Evolutionary conservation across 2,888 invertebrate species (phyloP).

Genomic region (Willowsia nigromaculata): DNA sequence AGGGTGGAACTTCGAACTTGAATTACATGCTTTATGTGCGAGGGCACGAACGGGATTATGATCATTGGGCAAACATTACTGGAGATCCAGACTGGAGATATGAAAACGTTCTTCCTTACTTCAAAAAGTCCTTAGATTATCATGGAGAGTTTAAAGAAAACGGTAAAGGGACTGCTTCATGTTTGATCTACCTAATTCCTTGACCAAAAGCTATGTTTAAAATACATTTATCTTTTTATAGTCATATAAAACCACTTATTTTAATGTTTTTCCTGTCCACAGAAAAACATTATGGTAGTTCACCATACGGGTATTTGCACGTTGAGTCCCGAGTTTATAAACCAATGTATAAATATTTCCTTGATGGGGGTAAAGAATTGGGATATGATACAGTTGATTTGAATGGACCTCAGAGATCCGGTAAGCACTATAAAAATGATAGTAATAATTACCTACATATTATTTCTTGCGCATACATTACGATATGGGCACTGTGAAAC

Average conservation of each 20-base stretch:
- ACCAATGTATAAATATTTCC: conserved; percentile 67
- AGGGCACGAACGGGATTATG: conserved; percentile 84
- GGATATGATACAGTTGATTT: conserved; percentile 73
- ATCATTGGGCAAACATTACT: conserved; percentile 73
- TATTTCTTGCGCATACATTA: neutral
- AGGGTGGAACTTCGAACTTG: conserved; percentile 41
- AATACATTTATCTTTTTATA: no score
- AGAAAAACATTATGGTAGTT: conserved; percentile 70
- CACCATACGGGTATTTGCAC: conserved; percentile 68
- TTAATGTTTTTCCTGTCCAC: neutral
- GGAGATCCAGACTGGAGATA: conserved; percentile 72
- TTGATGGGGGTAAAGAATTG: conserved; percentile 72
- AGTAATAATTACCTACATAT: neutral
- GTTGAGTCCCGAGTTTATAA: conserved; percentile 63
- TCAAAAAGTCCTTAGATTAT: conserved; percentile 72
- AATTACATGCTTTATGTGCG: conserved; percentile 73
- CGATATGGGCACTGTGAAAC: no score
- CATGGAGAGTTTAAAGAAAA: conserved; percentile 66
- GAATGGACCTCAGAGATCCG: conserved; percentile 75
- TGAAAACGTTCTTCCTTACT: conserved; percentile 72
- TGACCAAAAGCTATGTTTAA: no score
- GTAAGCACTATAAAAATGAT: neutral
- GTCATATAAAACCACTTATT: neutral
- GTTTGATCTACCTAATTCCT: no score
- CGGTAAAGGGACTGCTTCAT: no score